These are phyloP conservation scores for Chamaetylas fuelleborni DNA, from an alignment of 2,113 vertebrate genomes.

Conservation along the genomic window DNA sequence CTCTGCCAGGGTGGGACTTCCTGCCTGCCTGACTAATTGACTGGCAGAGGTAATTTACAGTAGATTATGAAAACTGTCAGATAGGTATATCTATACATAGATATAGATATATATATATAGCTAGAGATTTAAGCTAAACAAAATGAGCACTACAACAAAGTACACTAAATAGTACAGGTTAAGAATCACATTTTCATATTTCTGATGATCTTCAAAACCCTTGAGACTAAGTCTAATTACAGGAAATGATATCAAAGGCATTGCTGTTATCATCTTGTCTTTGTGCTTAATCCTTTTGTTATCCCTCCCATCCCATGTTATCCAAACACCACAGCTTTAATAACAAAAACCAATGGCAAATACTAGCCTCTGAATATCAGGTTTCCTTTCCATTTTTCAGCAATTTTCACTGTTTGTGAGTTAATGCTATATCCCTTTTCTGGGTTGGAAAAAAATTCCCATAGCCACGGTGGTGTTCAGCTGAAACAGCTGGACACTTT, in stretches of 20 bases:
- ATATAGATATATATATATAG: background rate
- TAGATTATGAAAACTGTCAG: constrained; percentile 70
- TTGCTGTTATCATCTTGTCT: background rate
- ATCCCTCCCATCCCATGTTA: background rate
- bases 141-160: constrained; percentile 19
- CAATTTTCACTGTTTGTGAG: constrained; percentile 71
- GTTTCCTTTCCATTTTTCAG: constrained; percentile 37
- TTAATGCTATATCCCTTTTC: constrained; percentile 57
- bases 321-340: constrained; percentile 29
- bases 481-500: constrained; percentile 69
- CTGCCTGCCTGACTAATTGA: constrained; percentile 86
- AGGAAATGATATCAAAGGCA: constrained; percentile 57
- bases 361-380: background rate
- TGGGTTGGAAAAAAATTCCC: constrained; percentile 32
- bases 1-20: constrained; percentile 93
- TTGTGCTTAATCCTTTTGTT: background rate
- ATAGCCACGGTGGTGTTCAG: constrained; percentile 32
- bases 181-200: background rate
- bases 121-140: constrained; percentile 23
- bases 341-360: background rate
- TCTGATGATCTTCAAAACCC: background rate
- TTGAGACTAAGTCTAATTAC: constrained; percentile 30
- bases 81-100: constrained; percentile 19
- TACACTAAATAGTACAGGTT: constrained; percentile 16
- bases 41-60: constrained; percentile 82